Base-by-base conservation (phyloP, 2,797 vertebrate genomes). In the Danio aesculapii region DNA sequence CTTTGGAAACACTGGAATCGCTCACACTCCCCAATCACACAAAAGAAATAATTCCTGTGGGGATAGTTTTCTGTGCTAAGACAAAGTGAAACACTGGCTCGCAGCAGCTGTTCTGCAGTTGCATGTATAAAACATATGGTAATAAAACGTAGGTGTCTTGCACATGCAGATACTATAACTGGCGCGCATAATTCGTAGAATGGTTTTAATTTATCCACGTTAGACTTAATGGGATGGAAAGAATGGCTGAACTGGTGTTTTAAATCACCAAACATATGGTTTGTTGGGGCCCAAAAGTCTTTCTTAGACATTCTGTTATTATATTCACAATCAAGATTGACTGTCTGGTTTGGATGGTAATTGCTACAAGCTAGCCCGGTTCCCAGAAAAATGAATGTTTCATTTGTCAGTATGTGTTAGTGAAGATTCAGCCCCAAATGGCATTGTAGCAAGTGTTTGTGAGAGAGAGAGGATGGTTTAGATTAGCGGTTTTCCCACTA, bases 1-100 rank as follows among this genome's bases (percentile, higher is more conserved):
- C 41, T 79, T 70, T 41, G 68, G 57, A 79, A 79, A 44, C 53
- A 66, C 77, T 63, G 76, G 77, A 70, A 46, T 72, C 43, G 9
- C 47, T 70, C 50, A 64, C 6, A 7, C 14, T 55, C 73, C 58
- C 49, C 74, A 68, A 82, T 43, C 50, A 57, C 19, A 50, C 0
- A 2, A 12, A 52, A 61, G 30, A 30, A 69, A 50, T 19, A 41
- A 67, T 70, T 61, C 75, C 17, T 13, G 7, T 21, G 52, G 14
- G 47, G 66, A 70, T 76, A 19, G 21, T 77, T 77, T 49, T 30
- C 66, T 68, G 21, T 49, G 44, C 30, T 61, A 21, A 79, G 46
- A 62, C 17, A 55, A 63, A 30, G 57, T 13, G 2, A 53, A 71
- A 53, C 41, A 53, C 41, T 63, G 49, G 13, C 47, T 63, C 39